These are phyloP conservation scores for Synergus umbraculus DNA, from an alignment of 2,888 invertebrate species.

Conservation along the genomic window DNA sequence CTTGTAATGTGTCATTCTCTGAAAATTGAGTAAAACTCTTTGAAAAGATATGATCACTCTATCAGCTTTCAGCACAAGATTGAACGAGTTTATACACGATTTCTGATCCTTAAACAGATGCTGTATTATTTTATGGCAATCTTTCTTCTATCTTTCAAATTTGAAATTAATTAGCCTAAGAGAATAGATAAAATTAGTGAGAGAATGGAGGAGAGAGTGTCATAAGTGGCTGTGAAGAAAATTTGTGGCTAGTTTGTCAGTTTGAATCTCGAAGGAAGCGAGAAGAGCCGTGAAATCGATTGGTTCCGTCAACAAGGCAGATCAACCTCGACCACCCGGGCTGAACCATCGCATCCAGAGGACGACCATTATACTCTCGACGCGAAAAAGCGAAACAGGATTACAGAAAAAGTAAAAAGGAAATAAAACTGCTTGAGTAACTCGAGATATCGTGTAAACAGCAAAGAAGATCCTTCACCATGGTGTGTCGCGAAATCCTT, in stretches of 20 bases:
- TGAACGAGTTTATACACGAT: not conserved
- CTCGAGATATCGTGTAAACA: slow-evolving; percentile 44
- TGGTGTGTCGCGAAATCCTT: slow-evolving; percentile 38
- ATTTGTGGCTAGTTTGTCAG: slow-evolving; percentile 49
- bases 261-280: slow-evolving; percentile 50
- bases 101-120: not conserved
- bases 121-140: not conserved
- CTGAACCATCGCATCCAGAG: slow-evolving; percentile 44
- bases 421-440: slow-evolving; percentile 42
- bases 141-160: not conserved
- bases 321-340: slow-evolving; percentile 56
- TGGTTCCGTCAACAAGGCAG: slow-evolving; percentile 60
- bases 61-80: not conserved
- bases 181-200: not conserved
- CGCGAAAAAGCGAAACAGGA: slow-evolving; percentile 38
- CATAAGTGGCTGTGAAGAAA: slow-evolving; percentile 56
- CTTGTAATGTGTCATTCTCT: slow-evolving; percentile 22
- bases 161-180: not conserved
- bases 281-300: slow-evolving; percentile 62
- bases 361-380: slow-evolving; percentile 34
- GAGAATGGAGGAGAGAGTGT: slow-evolving; percentile 31
- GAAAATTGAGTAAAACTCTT: slow-evolving; percentile 8
- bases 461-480: slow-evolving; percentile 46
- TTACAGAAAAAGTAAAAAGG: slow-evolving; percentile 45
- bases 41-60: not conserved